Evolutionary conservation across 2,797 vertebrate genomes (phyloP).

Genomic region (Macropodus opercularis): DNA sequence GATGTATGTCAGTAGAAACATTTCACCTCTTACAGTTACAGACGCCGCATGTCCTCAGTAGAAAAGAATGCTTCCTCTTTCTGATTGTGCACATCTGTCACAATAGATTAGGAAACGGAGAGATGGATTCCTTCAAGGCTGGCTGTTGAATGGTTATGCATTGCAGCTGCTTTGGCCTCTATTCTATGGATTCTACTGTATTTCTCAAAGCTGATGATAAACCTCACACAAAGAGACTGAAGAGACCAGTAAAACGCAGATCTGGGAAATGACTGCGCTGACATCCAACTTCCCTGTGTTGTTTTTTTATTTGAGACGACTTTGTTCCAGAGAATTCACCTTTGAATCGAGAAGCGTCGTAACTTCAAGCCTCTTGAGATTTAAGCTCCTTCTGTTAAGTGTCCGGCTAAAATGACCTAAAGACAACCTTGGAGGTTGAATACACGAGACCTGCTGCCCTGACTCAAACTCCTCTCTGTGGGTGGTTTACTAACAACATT

Average conservation of each 20-base stretch:
- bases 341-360: background rate
- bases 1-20: constrained; percentile 33
- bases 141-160: constrained; percentile 66
- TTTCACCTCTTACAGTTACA: constrained; percentile 23
- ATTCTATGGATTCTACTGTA: constrained; percentile 59
- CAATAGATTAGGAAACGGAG: constrained; percentile 73
- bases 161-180: constrained; percentile 73
- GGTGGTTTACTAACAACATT: constrained; percentile 56
- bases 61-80: constrained; percentile 70
- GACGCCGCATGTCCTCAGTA: constrained; percentile 53
- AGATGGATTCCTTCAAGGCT: constrained; percentile 61
- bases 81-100: constrained; percentile 75
- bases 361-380: constrained; percentile 20
- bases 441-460: constrained; percentile 6
- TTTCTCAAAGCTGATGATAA: constrained; percentile 37
- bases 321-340: background rate
- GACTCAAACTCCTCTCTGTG: constrained; percentile 40
- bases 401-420: constrained; percentile 15
- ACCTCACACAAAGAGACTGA: constrained; percentile 31
- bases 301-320: constrained; percentile 22
- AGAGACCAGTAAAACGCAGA: constrained; percentile 11
- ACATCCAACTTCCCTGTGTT: background rate
- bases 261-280: constrained; percentile 5
- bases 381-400: constrained; percentile 18
- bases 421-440: constrained; percentile 30